A percentile compares a stretch with the other conserved stretches of the same genome.
These are phyloP conservation scores for Drosophila antonietae DNA, from an alignment of 2,888 invertebrate genomes.

Conservation along the genomic window DNA sequence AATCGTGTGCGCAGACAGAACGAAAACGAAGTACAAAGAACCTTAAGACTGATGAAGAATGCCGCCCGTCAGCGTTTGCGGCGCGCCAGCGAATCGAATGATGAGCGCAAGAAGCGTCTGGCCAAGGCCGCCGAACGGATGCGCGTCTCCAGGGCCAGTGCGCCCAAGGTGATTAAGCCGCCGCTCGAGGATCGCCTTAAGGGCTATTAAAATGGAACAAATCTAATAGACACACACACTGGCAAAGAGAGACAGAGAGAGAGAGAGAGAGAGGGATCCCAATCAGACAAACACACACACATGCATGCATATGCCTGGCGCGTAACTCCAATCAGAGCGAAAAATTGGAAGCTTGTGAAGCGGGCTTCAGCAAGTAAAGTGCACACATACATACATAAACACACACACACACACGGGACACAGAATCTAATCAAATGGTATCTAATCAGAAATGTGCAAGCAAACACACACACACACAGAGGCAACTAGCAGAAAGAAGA, in stretches of 20 bases:
- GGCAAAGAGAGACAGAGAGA: background rate
- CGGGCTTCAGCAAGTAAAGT: constrained; percentile 61
- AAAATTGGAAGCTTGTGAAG: constrained; percentile 47
- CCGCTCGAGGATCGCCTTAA: constrained; percentile 84
- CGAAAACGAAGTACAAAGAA: constrained; percentile 85
- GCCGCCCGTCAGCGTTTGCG: constrained; percentile 84
- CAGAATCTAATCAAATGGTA: constrained; percentile 39
- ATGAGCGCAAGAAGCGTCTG: constrained; percentile 83
- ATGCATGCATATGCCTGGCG: background rate
- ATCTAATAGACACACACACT: background rate
- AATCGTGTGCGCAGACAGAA: constrained; percentile 84
- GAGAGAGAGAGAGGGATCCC: background rate
- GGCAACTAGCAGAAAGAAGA: background rate
- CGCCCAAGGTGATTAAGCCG: constrained; percentile 84
- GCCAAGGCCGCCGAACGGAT: constrained; percentile 84
- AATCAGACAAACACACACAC: constrained; percentile 1
- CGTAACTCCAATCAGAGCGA: constrained; percentile 19
- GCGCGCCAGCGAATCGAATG: constrained; percentile 83
- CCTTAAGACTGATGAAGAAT: constrained; percentile 85
- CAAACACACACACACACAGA: constrained; percentile 13
- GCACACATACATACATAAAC: constrained; percentile 30
- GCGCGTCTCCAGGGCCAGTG: constrained; percentile 82
- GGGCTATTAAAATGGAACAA: constrained; percentile 75
- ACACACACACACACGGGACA: constrained; percentile 1
- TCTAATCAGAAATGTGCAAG: constrained; percentile 33